These are phyloP conservation scores for Pipistrellus kuhlii DNA, from an alignment of 2,797 vertebrate species.

Conservation along the genomic window DNA sequence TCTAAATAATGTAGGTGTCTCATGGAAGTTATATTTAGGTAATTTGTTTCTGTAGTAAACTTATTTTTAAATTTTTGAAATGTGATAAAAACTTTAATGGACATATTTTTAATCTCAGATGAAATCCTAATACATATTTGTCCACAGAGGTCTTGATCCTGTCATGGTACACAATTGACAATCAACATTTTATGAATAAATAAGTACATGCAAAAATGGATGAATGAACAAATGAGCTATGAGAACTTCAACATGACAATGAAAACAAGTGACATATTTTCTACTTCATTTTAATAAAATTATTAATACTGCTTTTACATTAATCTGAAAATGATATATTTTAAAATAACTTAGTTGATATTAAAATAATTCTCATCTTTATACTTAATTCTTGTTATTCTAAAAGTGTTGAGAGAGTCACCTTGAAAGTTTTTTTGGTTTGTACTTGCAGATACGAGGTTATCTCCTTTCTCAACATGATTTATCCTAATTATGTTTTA, in stretches of 20 bases:
- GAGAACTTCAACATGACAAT: neutral
- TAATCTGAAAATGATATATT: neutral
- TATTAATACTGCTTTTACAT: neutral
- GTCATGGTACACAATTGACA: rapidly evolving
- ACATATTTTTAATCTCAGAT: neutral
- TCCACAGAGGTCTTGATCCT: neutral
- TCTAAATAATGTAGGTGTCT: constrained; percentile 6
- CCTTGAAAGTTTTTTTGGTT: constrained; percentile 52
- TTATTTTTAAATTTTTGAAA: neutral
- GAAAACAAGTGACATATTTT: neutral
- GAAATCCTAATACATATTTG: neutral
- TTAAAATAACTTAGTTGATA: neutral
- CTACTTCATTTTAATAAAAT: neutral
- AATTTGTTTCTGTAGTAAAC: neutral
- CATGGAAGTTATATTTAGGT: neutral
- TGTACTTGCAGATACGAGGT: neutral
- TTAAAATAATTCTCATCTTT: neutral
- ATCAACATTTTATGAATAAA: neutral
- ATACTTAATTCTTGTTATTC: neutral
- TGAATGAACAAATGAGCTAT: neutral
- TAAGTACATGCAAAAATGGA: neutral
- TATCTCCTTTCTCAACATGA: constrained; percentile 45
- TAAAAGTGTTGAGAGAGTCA: neutral
- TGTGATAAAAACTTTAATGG: neutral
- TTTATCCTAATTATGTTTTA: constrained; percentile 71